Base-by-base conservation (phyloP, 2,113 vertebrate genomes). In the Carassius auratus region DNA sequence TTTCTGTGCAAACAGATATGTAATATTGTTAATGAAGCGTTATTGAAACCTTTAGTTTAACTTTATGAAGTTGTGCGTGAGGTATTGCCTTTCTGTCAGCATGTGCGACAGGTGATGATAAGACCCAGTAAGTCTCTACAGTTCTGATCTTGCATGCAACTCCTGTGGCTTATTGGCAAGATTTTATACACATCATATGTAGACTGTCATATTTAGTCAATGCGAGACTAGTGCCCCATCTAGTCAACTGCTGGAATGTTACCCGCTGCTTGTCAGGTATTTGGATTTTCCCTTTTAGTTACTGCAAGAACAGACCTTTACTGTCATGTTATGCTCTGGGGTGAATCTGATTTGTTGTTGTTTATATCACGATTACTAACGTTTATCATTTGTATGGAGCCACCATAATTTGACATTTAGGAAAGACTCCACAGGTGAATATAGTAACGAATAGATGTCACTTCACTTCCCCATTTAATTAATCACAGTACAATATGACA, bases 281-380 rank as follows among this genome's bases (percentile, higher is more conserved):
- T 81, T 75, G 55, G 84, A 76, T 64, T 79, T 85, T 88, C 87
- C 87, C 64, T 66, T 45, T 30, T 45, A 45, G n/a, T 42, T 59
- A 6, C 76, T 52, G 12, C 42, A 19, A 64, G 45, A 85, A 83
- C 36, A 73, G 59, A n/a, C 73, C 23, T n/a, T 7, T 57, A 52
- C 13, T 69, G 38, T 81, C 50, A 45, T 45, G 10, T 48, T 48
- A 52, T 36, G 30, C 15, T 64, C 3, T 23, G 7, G 69, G 42
- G 5, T 69, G 17, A 17, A 23, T 73, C 48, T 21, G 6, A 8
- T 45, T 68, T 23, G 8, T 69, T 76, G 30, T 84, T 38, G 59
- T 26, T 38, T 30, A 48, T 23, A 48, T 9, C 48, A 14, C 48
- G 13, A 50, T 52, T 14, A 26, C 14, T 76, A 48, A 79, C 76